Evolutionary conservation across 2,113 vertebrate genomes (phyloP).

Genomic region (Hippocampus barbouri): DNA sequence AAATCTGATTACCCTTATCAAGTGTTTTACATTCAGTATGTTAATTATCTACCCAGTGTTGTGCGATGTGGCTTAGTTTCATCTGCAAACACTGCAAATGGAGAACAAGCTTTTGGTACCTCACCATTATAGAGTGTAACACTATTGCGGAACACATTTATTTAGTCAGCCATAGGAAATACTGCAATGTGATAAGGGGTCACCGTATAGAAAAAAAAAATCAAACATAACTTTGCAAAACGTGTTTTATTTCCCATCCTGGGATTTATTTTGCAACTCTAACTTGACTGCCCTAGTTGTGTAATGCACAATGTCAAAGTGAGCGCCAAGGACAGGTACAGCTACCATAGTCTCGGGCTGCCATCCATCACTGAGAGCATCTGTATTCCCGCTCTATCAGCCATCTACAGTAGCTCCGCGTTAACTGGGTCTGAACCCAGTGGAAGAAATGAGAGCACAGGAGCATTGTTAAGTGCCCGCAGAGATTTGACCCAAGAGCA

Average conservation of each 20-base stretch:
- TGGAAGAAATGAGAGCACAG: slow-evolving; percentile 14
- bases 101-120: neutral
- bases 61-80: no score
- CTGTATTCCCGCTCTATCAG: slow-evolving; percentile 22
- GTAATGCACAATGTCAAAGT: slow-evolving; percentile 12
- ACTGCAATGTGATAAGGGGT: neutral
- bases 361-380: slow-evolving; percentile 15
- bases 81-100: no score
- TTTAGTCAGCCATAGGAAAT: neutral
- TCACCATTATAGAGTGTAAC: neutral
- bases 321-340: slow-evolving; percentile 15
- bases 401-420: neutral
- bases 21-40: no score
- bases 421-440: slow-evolving; percentile 33
- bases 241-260: slow-evolving; percentile 41
- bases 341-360: neutral
- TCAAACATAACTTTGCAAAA: slow-evolving; percentile 43
- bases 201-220: neutral
- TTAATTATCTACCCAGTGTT: no score
- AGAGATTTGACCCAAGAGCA: slow-evolving; percentile 41
- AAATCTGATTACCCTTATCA: neutral
- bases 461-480: slow-evolving; percentile 31
- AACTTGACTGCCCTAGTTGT: slow-evolving; percentile 21
- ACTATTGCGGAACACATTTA: slow-evolving; percentile 1
- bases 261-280: slow-evolving; percentile 43